phyloP scores from a whole-genome alignment of 2,113 vertebrate genomes.

The Xenopus laevis region DNA sequence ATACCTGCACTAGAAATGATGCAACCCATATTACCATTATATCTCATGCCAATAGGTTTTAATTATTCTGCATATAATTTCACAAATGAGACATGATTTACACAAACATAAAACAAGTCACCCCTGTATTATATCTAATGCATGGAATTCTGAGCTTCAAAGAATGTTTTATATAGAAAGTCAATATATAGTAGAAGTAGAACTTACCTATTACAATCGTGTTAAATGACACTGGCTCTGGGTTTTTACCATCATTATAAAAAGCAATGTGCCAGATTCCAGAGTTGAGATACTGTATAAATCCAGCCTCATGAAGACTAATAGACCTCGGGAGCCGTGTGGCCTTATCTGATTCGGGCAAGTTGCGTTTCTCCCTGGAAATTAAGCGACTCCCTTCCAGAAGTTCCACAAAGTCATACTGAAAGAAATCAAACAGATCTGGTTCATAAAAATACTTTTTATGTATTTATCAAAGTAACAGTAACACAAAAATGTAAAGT shows the following conservation, averaged over 20 bases:
- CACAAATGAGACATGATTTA: too few species aligned
- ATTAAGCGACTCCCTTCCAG: constrained; percentile 93
- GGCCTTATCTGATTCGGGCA: constrained; percentile 68
- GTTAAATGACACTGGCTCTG: constrained; percentile 90
- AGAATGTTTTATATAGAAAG: too few species aligned
- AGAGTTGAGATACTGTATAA: constrained; percentile 93
- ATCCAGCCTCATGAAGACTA: constrained; percentile 88
- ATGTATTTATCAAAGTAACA: too few species aligned
- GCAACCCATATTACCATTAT: too few species aligned
- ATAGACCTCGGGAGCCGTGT: constrained; percentile 74
- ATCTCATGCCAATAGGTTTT: too few species aligned
- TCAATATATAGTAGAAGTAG: not conserved
- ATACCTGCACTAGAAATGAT: too few species aligned
- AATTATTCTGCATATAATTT: too few species aligned
- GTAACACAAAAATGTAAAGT: too few species aligned
- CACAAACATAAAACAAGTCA: too few species aligned
- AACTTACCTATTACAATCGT: constrained; percentile 89
- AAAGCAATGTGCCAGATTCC: constrained; percentile 98
- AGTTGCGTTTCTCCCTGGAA: constrained; percentile 80
- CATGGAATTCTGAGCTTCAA: too few species aligned
- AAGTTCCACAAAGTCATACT: constrained; percentile 98
- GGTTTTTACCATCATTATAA: constrained; percentile 91
- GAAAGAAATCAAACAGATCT: constrained; percentile 40
- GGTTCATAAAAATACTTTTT: too few species aligned
- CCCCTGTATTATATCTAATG: too few species aligned